A percentile compares a stretch with the other conserved stretches of the same genome.
Evolutionary conservation across 2,888 invertebrate species (phyloP).

Genomic region (Blastobasis lacticolella): DNA sequence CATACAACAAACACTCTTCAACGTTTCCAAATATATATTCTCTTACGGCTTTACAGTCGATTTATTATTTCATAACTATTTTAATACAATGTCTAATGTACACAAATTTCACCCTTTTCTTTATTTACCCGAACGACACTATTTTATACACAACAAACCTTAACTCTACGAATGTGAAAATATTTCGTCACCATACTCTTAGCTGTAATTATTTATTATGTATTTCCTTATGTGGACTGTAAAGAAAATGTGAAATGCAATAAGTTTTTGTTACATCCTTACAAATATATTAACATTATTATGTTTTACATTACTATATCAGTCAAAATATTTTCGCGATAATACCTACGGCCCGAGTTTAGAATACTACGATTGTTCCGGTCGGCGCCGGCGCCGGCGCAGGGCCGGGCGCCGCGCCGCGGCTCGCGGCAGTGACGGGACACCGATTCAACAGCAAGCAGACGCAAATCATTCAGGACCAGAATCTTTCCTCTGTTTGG

Average conservation of each 20-base stretch:
- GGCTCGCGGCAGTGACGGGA: too few relatives aligned
- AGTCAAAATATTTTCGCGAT: conserved; percentile 70
- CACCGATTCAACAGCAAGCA: conserved; percentile 28
- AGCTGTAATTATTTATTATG: conserved; percentile 46
- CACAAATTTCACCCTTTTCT: conserved; percentile 50
- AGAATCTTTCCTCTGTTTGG: conserved; percentile 26
- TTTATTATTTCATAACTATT: conserved; percentile 52
- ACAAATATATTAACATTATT: conserved; percentile 69
- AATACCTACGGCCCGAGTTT: conserved; percentile 42
- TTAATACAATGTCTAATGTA: conserved; percentile 66
- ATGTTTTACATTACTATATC: conserved; percentile 62
- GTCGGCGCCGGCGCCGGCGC: not conserved
- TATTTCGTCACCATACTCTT: conserved; percentile 56
- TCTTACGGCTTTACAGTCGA: conserved; percentile 63
- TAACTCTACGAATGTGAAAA: conserved; percentile 69
- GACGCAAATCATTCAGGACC: conserved; percentile 34
- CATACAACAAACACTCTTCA: conserved; percentile 66
- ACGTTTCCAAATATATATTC: conserved; percentile 71
- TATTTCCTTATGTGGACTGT: conserved; percentile 60
- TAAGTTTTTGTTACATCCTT: conserved; percentile 68
- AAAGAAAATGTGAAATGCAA: conserved; percentile 73
- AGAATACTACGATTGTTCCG: conserved; percentile 18
- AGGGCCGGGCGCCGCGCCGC: not conserved
- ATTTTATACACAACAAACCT: conserved; percentile 71
- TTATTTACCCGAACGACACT: conserved; percentile 61